Evolutionary conservation across 2,888 invertebrate genomes (phyloP).

Genomic region (Thera britannica): DNA sequence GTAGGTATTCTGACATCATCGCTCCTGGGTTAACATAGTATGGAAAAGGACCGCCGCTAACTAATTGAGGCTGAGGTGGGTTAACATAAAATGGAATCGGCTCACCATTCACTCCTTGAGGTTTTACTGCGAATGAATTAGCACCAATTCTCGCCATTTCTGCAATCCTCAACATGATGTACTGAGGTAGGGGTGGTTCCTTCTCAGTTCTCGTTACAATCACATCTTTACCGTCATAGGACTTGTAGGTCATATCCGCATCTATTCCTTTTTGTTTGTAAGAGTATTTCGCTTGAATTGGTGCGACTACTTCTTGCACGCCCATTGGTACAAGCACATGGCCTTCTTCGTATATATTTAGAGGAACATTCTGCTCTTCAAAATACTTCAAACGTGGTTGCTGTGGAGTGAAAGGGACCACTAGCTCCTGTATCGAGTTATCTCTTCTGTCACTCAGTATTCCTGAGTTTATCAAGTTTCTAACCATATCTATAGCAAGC

Average conservation of each 20-base stretch:
- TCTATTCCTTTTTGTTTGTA: conserved; percentile 50
- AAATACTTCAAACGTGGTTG: conserved; percentile 10
- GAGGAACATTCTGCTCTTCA: conserved; percentile 7
- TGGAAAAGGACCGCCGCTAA: too few relatives aligned
- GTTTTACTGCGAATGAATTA: conserved; percentile 17
- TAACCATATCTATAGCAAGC: conserved; percentile 45
- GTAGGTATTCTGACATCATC: too few relatives aligned
- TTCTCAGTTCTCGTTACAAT: conserved; percentile 45
- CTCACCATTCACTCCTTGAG: neutral
- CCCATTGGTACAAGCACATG: conserved; percentile 17
- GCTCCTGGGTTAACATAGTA: too few relatives aligned
- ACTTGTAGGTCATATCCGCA: conserved; percentile 47
- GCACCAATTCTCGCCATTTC: conserved; percentile 39
- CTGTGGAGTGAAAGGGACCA: conserved; percentile 33
- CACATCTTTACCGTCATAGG: conserved; percentile 45
- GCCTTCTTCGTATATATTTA: conserved; percentile 19
- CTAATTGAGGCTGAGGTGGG: neutral
- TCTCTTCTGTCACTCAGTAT: conserved; percentile 41
- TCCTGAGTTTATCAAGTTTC: conserved; percentile 49
- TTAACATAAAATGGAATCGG: neutral
- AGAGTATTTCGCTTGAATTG: conserved; percentile 46
- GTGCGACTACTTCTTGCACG: conserved; percentile 12
- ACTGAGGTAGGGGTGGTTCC: conserved; percentile 43
- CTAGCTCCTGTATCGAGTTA: conserved; percentile 30
- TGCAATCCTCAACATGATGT: conserved; percentile 45